Evolutionary conservation across 2,797 vertebrate species (phyloP), one percentile per base, ranked within the genome.

Genomic region (Kryptolebias ocellatus): DNA sequence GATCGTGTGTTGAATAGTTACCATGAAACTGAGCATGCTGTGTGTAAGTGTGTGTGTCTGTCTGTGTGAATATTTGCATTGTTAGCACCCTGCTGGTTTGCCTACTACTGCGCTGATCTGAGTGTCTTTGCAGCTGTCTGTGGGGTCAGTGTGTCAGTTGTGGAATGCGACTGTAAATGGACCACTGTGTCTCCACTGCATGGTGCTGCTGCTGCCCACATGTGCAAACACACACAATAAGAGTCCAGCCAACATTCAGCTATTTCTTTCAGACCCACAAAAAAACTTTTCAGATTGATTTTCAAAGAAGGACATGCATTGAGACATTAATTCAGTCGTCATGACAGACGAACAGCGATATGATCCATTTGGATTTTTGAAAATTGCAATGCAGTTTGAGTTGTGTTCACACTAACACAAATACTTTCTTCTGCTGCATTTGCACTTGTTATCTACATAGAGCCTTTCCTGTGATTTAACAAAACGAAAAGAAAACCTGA

Each of bases 111-210:
- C 46, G 57, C 74, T 31, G 67, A 68, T 53, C 70, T 44, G 51
- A 51, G 65, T 67, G 61, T 39, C 60, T 29, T 6, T 63, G 70
- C 85, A 83, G 91, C 86, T 90, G 89, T 82, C 71, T 66, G 58
- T 47, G 62, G 76, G 83, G 85, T 89, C 87, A 88, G 70, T 61
- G 76, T 84, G 82, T 85, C 76, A 73, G 74, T 81, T 24, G 56
- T 86, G 87, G 84, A 91, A 90, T 90, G 87, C 1, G 42, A 75
- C 76, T 78, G 78, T 89, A 85, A 90, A 92, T 83, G 75, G 76
- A 80, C 72, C 79, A 81, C 79, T 84, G 83, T 91, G 85, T 90
- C 72, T 70, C 63, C 31, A 10, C 75, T 70, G 79, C 64, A 80
- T 81, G 79, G 49, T 60, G 70, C 77, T 72, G 64, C 77, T 72